Evolutionary conservation across 2,797 vertebrate species (phyloP), one percentile per base, ranked within the genome.

Genomic region (Pterois miles): DNA sequence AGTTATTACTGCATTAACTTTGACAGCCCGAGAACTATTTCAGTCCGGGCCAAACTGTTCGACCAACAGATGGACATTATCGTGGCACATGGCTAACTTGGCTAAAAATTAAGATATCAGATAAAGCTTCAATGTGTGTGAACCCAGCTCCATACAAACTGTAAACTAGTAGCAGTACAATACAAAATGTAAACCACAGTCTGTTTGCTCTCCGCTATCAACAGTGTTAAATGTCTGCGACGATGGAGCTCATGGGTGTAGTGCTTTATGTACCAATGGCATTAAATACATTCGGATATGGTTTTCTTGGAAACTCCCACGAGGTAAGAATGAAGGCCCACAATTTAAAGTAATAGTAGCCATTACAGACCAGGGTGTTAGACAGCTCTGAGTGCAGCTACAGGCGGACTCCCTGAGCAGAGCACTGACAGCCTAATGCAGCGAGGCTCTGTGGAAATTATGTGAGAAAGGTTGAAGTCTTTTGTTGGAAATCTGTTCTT

Each of bases 171-270:
- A 31, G 6, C 27, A 31, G 12, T 2, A 38, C 20, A 5, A 40
- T 54, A 29, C 25, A 4, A 79, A 78, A 74, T 18, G 16, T 40
- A 72, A 74, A 79, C 63, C 20, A 8, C 18, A 36, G 36, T 59
- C 2, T 18, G 54, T 81, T 60, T 82, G 48, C 43, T 59, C 36
- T 71, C 58, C 6, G 13, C 31, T 54, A 67, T 78, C 71, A 71
- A 27, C 33, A 68, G 18, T 13, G 27, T 27, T 29, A 46, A 60
- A 68, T 2, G n/a, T 14, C n/a, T 38, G 33, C 2, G 5, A n/a
- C 74, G 84, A 88, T 69, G 20, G 46, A 81, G 72, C 2, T 40
- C 25, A 48, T 74, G 83, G 83, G 74, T 65, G 65, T 7, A 83
- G 72, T 46, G 27, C 75, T 65, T 71, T 68, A 60, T 85, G 83